Evolutionary conservation across 2,797 vertebrate species (phyloP).

Genomic region (Enteromius unitaeniatus): DNA sequence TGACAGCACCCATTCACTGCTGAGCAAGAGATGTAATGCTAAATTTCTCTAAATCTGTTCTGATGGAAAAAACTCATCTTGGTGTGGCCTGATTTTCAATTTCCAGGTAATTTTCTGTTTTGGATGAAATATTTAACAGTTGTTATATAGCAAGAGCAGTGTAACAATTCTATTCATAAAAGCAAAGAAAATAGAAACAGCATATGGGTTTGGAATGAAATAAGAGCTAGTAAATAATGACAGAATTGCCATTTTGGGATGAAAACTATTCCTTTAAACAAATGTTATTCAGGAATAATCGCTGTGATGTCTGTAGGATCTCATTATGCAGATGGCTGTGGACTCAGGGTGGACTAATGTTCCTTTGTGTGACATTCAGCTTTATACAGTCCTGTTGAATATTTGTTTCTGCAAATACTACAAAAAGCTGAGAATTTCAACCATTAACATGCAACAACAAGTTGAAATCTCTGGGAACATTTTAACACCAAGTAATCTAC

Average conservation of each 20-base stretch:
- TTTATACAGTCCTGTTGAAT: not conserved
- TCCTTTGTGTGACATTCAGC: not conserved
- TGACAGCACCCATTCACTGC: not conserved
- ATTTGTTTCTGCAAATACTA: not conserved
- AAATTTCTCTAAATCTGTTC: not conserved
- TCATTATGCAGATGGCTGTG: not conserved
- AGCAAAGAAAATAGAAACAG: too few species aligned
- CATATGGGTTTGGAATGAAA: not conserved
- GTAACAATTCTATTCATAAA: not conserved
- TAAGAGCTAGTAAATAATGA: not conserved
- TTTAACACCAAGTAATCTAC: not conserved
- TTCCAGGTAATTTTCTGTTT: not conserved
- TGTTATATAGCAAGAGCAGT: not conserved
- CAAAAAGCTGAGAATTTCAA: not conserved
- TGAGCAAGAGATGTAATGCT: not conserved
- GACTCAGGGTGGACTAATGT: not conserved
- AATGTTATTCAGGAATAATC: not conserved
- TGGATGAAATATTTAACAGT: not conserved
- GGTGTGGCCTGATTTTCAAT: too few species aligned
- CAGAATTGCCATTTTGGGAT: not conserved
- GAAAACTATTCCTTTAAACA: not conserved
- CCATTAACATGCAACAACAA: not conserved
- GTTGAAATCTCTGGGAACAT: not conserved
- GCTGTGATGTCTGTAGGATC: slow-evolving; percentile 1
- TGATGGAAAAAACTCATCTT: not conserved